Evolutionary conservation across 2,113 vertebrate species (phyloP).

Genomic region (Hemichromis elongatus): DNA sequence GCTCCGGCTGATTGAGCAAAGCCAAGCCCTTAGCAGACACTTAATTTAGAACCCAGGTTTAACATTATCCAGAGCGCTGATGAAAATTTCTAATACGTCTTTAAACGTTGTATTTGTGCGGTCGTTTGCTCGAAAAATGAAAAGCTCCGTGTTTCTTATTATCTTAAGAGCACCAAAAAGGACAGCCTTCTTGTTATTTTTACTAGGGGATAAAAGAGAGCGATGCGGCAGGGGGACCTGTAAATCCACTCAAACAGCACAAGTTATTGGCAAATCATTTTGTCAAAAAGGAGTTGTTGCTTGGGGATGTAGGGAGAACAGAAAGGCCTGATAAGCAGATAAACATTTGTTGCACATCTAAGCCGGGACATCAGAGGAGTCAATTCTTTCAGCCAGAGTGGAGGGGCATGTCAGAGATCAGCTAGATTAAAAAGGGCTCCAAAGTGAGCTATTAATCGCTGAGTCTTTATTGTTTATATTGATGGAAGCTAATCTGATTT

Average conservation of each 20-base stretch:
- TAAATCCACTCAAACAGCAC: constrained; percentile 44
- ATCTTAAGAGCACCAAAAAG: constrained; percentile 7
- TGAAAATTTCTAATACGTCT: not conserved
- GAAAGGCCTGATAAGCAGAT: constrained; percentile 1
- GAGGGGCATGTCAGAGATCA: constrained; percentile 23
- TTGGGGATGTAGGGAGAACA: constrained; percentile 1
- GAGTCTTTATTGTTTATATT: not conserved
- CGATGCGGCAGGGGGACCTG: constrained; percentile 4
- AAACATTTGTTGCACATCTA: constrained; percentile 42
- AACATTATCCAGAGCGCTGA: not conserved
- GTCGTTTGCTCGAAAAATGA: not conserved
- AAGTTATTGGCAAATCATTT: constrained; percentile 51
- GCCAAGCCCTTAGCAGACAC: not conserved
- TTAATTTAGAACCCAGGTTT: not conserved
- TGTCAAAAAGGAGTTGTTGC: constrained; percentile 44
- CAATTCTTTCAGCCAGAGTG: constrained; percentile 8
- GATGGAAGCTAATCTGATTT: not conserved
- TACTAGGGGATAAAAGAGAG: constrained; percentile 5
- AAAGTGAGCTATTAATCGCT: constrained; percentile 27
- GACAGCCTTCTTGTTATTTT: not conserved
- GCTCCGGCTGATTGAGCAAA: not conserved
- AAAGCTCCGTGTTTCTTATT: not conserved
- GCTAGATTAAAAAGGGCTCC: constrained; percentile 44
- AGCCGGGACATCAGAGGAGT: constrained; percentile 22
- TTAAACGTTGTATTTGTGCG: not conserved